Base-by-base conservation (phyloP, 2,113 vertebrate species). In the Menura novaehollandiae region DNA sequence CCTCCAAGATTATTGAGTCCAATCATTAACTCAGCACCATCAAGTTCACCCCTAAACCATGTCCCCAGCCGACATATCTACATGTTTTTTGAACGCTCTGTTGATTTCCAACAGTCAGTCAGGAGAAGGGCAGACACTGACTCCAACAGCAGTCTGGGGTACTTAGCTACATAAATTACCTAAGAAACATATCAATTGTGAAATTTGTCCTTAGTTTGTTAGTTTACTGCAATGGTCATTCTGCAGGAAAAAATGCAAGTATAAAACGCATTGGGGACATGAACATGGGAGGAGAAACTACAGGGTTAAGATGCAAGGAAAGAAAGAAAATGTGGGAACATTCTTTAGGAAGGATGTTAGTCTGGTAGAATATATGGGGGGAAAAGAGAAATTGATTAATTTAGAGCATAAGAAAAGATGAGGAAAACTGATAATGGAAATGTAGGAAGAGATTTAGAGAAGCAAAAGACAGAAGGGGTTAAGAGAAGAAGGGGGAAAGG, bases 231-330 rank as follows among this genome's bases (percentile, higher is more conserved):
- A 72, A 33, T 44, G 5, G 15, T 46, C 10, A 41, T 81, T 84
- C 16, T 35, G 22, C 7, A 91, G 16, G 37, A 55, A 68, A 33
- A 47, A 4, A 5, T 10, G 26, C 7, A 72, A 22, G 7, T n/a
- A 9, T 9, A 30, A 59, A 23, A 16, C 9, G 53, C 7, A 56
- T 9, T 1, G 1, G 13, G 12, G 8, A 10, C 13, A 5, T 21
- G 9, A 74, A 22, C 8, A 49, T 13, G 9, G 2, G 20, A 78
- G 55, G 24, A 62, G 18, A 9, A 60, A 5, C 8, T 81, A 17
- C 32, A 74, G n/a, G 19, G 6, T 43, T 44, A 28, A 14, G 11
- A 14, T 77, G 13, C 5, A 58, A 85, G 3, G 20, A 19, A 66
- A 85, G 16, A 53, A 87, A 44, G 11, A 58, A 62, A 39, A 58